Percentiles rank a stretch among this genome's conserved stretches.
phyloP scores from a whole-genome alignment of 2,888 invertebrate species.

The Drosophila subquinaria region DNA sequence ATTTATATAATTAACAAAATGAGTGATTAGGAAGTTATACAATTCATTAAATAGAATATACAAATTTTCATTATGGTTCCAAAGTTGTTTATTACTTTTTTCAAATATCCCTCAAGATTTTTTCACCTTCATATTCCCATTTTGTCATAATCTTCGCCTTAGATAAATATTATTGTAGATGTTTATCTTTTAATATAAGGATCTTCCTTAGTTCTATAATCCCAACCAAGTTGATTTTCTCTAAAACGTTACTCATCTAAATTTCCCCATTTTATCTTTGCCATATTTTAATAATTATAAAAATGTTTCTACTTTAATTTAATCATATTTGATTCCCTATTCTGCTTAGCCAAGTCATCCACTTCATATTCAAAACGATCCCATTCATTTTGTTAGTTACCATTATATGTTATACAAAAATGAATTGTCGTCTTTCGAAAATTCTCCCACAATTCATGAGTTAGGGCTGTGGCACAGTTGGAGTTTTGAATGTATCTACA shows the following conservation, averaged over 20 bases:
- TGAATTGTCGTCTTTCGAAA: constrained; percentile 36
- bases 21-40: no score
- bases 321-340: not conserved
- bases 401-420: constrained; percentile 42
- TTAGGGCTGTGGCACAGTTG: constrained; percentile 25
- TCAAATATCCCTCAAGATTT: not conserved
- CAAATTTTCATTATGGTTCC: not conserved
- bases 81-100: not conserved
- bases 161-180: no score
- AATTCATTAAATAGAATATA: no score
- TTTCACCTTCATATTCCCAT: not conserved
- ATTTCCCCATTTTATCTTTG: not conserved
- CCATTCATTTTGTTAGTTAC: constrained; percentile 14
- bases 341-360: not conserved
- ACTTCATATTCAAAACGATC: not conserved
- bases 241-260: no score
- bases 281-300: not conserved
- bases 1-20: no score
- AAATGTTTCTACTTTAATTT: not conserved
- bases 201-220: no score
- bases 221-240: no score
- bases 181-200: no score
- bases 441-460: constrained; percentile 74
- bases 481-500: constrained; percentile 8
- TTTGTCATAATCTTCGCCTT: not conserved